A percentile compares a stretch with the other conserved stretches of the same genome.
Evolutionary conservation across 2,113 vertebrate species (phyloP).

Genomic region (Plotosus lineatus): DNA sequence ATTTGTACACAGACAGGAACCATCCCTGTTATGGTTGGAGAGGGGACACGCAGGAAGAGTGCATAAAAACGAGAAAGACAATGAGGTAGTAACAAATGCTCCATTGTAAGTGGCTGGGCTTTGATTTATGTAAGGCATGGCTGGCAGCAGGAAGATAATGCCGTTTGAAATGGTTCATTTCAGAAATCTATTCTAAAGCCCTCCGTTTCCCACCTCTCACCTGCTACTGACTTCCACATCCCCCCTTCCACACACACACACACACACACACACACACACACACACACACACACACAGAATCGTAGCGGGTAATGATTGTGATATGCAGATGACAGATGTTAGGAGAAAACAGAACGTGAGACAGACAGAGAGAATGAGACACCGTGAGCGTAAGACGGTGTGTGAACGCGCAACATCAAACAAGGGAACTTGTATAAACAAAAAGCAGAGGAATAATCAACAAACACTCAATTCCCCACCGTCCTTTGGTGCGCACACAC

Average conservation of each 20-base stretch:
- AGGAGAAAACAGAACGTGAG: background rate
- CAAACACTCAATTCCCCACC: slow-evolving; percentile 66
- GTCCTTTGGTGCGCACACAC: slow-evolving; percentile 66
- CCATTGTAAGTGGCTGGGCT: slow-evolving; percentile 70
- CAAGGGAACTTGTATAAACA: slow-evolving; percentile 71
- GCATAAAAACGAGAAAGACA: slow-evolving; percentile 21
- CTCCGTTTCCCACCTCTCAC: slow-evolving; percentile 76
- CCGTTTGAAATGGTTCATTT: slow-evolving; percentile 89
- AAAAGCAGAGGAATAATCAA: slow-evolving; percentile 76
- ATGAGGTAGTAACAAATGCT: slow-evolving; percentile 73
- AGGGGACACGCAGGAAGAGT: slow-evolving; percentile 22
- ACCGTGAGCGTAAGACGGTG: slow-evolving; percentile 3
- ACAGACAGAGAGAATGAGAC: background rate
- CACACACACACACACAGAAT: slow-evolving; percentile 10
- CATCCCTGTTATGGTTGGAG: slow-evolving; percentile 25
- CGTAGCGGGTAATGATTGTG: slow-evolving; percentile 15
- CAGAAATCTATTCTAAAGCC: slow-evolving; percentile 82
- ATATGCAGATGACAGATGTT: slow-evolving; percentile 9
- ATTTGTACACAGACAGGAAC: slow-evolving; percentile 26
- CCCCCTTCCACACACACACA: slow-evolving; percentile 52
- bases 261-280: slow-evolving; percentile 16
- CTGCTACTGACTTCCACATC: slow-evolving; percentile 75
- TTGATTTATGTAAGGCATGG: slow-evolving; percentile 88
- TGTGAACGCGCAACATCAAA: slow-evolving; percentile 69
- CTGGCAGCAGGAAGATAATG: slow-evolving; percentile 84